Percentiles rank a stretch among this genome's conserved stretches.
These are phyloP conservation scores for Ectobius pallidus DNA, from an alignment of 2,888 invertebrate genomes.

Conservation along the genomic window DNA sequence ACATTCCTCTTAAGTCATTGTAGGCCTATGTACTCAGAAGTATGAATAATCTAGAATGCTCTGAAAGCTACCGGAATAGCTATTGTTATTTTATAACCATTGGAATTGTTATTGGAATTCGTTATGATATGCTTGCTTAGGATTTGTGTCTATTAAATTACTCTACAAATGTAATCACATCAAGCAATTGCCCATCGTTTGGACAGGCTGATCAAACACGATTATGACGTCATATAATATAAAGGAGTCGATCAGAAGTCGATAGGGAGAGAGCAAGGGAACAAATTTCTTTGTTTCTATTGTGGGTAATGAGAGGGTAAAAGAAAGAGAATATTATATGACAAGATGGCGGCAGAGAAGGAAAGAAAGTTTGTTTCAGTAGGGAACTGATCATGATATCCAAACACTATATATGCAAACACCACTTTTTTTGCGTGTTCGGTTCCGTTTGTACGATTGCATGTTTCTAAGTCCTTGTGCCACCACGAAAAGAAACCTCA, in stretches of 20 bases:
- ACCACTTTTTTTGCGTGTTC: constrained; percentile 5
- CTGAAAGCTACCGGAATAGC: too few species aligned
- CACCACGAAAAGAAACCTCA: neutral
- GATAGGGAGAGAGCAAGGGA: too few species aligned
- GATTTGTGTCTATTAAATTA: too few species aligned
- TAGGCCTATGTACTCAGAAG: too few species aligned
- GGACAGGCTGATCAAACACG: neutral
- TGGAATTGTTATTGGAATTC: too few species aligned
- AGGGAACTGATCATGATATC: neutral
- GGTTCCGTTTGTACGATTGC: constrained; percentile 21
- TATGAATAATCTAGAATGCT: too few species aligned
- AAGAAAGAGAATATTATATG: constrained; percentile 3
- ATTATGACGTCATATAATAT: neutral
- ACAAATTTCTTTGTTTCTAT: too few species aligned
- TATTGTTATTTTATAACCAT: too few species aligned
- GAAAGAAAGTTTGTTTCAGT: neutral
- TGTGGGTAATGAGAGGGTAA: neutral
- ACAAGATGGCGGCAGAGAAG: neutral
- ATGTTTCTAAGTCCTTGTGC: neutral
- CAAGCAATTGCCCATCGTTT: neutral
- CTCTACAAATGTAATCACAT: neutral
- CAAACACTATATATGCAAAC: constrained; percentile 17
- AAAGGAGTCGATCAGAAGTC: neutral
- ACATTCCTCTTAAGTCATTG: too few species aligned
- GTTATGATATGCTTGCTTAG: too few species aligned